Evolutionary conservation across 2,113 vertebrate genomes (phyloP).

Genomic region (Equus quagga): DNA sequence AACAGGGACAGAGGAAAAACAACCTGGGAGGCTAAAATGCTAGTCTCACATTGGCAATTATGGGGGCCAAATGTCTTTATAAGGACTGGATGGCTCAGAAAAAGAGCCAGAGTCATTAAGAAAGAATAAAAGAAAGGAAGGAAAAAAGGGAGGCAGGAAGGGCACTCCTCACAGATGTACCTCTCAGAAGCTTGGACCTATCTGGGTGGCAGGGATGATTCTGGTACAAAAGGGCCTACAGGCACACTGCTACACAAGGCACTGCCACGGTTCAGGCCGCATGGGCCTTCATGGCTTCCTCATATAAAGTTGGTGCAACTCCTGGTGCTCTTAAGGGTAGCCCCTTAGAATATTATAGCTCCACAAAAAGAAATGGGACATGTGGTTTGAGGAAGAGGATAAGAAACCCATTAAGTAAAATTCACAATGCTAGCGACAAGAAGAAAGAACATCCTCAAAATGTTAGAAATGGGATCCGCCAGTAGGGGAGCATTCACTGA

Average conservation of each 20-base stretch:
- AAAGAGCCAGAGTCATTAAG: neutral
- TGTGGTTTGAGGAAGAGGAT: neutral
- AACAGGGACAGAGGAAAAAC: neutral
- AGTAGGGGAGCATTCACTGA: neutral
- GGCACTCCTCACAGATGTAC: neutral
- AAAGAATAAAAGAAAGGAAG: neutral
- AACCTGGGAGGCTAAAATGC: neutral
- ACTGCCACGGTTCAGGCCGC: fast-evolving
- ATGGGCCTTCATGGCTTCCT: neutral
- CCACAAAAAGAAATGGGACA: neutral
- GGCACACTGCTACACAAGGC: neutral
- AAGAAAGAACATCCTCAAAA: neutral
- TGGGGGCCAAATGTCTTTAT: neutral
- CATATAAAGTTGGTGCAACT: neutral
- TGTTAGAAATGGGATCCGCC: neutral
- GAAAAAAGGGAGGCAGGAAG: neutral
- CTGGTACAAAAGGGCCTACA: neutral
- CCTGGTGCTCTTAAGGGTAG: neutral
- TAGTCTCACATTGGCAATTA: neutral
- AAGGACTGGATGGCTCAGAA: neutral
- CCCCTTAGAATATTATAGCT: neutral
- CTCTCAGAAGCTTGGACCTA: neutral
- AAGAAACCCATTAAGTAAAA: slow-evolving; percentile 4
- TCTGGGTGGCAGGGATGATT: neutral
- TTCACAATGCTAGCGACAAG: neutral